Evolutionary conservation across 2,888 invertebrate species (phyloP).

Genomic region (Orthonevra nobilis): DNA sequence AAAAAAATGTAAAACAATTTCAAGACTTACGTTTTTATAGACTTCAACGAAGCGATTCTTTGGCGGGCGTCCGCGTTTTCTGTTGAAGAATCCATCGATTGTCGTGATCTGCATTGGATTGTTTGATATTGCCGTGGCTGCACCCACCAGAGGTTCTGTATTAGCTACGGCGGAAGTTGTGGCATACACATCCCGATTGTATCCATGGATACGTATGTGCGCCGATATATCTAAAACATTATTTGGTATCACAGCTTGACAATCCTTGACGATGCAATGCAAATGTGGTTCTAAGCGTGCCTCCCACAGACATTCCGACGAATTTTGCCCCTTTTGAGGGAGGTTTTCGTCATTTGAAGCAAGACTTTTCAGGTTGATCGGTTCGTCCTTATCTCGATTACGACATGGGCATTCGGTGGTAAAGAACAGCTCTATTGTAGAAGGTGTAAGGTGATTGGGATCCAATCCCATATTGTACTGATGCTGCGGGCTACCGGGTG

Average conservation of each 20-base stretch:
- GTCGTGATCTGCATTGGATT: conserved; percentile 82
- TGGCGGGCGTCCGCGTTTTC: conserved; percentile 97
- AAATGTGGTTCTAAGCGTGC: conserved; percentile 66
- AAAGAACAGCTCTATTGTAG: conserved; percentile 45
- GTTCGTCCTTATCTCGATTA: not conserved
- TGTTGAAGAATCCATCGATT: conserved; percentile 94
- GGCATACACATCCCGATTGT: conserved; percentile 37
- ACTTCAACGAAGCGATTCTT: conserved; percentile 97
- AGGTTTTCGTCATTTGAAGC: not conserved
- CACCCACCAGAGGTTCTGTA: not conserved
- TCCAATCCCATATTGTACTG: conserved; percentile 18
- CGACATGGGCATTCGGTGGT: conserved; percentile 14
- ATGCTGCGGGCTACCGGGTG: not conserved
- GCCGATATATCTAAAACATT: conserved; percentile 71
- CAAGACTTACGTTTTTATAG: conserved; percentile 92
- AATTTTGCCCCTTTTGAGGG: not conserved
- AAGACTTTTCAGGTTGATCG: conserved; percentile 15
- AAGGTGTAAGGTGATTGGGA: conserved; percentile 13
- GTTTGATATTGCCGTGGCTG: conserved; percentile 28
- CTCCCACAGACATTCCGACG: conserved; percentile 25
- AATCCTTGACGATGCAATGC: conserved; percentile 72
- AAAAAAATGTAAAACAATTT: not conserved
- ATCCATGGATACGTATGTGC: conserved; percentile 72
- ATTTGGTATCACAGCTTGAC: conserved; percentile 71
- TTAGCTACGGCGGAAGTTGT: not conserved